Conservation (phyloP, 2,888 invertebrate species). For the Busseola fusca region DNA sequence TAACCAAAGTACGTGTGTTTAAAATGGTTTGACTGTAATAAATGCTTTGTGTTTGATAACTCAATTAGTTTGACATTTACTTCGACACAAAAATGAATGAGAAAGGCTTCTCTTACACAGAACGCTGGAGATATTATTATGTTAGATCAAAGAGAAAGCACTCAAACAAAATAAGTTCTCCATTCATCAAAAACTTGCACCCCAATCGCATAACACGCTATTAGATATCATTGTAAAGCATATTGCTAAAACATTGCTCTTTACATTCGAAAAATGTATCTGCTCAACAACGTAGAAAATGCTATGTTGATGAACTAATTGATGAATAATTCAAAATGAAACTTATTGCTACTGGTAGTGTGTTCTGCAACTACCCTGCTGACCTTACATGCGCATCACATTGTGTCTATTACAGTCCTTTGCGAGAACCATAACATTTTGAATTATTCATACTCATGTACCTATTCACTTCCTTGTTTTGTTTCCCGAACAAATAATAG, state of each 20-base stretch:
- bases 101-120: background rate
- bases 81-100: background rate
- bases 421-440: constrained; percentile 38
- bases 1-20: background rate
- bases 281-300: too few species aligned
- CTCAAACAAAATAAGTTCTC: constrained; percentile 13
- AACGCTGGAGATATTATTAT: background rate
- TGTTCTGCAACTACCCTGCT: background rate
- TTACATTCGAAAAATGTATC: too few species aligned
- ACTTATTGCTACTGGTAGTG: too few species aligned
- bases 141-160: constrained; percentile 10
- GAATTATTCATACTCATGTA: constrained; percentile 52
- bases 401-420: constrained; percentile 19
- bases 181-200: constrained; percentile 25
- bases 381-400: constrained; percentile 35
- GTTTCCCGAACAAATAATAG: constrained; percentile 40
- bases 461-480: constrained; percentile 44
- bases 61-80: background rate
- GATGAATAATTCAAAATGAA: too few species aligned
- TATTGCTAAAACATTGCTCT: too few species aligned
- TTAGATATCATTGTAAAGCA: too few species aligned
- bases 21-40: background rate
- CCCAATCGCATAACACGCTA: too few species aligned
- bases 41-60: background rate
- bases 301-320: too few species aligned